phyloP scores from a whole-genome alignment of 2,797 vertebrate species.

The Furcifer pardalis region DNA sequence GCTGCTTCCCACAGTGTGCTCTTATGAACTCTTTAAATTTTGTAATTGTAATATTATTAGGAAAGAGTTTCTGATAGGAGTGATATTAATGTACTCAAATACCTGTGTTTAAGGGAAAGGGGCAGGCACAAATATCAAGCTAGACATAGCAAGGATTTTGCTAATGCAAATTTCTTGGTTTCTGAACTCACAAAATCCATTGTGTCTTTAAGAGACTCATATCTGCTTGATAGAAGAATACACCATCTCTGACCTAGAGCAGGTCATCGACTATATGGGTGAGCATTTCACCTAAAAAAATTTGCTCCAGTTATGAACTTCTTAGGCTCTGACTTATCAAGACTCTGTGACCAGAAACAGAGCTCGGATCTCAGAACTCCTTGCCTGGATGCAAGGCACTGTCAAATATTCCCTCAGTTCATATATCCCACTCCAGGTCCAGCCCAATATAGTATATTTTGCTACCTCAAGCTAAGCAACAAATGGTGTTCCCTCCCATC shows the following conservation, averaged over 20 bases:
- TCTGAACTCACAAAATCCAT: neutral
- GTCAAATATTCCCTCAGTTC: neutral
- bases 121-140: neutral
- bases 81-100: neutral
- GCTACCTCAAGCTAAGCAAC: no score
- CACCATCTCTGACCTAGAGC: neutral
- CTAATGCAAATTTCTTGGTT: slow-evolving; percentile 30
- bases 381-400: no score
- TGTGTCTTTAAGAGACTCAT: no score
- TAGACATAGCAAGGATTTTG: slow-evolving; percentile 32
- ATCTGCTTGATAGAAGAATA: neutral
- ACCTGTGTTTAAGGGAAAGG: slow-evolving; percentile 1
- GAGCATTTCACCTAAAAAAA: no score
- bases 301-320: no score
- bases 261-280: no score
- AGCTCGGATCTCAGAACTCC: no score
- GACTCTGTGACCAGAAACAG: neutral
- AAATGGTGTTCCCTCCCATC: no score
- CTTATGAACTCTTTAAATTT: slow-evolving; percentile 29
- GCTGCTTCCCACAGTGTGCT: slow-evolving; percentile 42
- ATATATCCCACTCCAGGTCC: neutral
- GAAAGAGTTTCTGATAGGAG: slow-evolving; percentile 17
- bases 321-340: no score
- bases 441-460: no score
- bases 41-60: slow-evolving; percentile 42